Conservation (phyloP, 2,888 invertebrate genomes). For the Himalopsyche japonica region DNA sequence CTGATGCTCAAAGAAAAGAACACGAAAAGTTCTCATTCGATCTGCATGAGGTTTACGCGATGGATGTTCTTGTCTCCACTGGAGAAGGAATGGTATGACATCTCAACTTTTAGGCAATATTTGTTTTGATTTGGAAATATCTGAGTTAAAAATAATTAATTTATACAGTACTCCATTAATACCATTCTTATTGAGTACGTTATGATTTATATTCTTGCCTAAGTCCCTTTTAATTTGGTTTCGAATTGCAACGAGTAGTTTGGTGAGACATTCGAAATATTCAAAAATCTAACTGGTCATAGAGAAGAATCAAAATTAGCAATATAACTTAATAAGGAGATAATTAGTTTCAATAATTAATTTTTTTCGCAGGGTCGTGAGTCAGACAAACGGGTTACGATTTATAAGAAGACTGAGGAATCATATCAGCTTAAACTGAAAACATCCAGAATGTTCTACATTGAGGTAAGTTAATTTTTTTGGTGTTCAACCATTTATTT, state of each 20-base stretch:
- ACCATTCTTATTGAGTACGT: too few species aligned
- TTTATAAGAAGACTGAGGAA: constrained; percentile 98
- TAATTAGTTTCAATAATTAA: neutral
- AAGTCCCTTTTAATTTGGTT: too few species aligned
- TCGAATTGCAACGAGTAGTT: too few species aligned
- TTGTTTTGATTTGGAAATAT: too few species aligned
- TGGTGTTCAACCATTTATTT: neutral
- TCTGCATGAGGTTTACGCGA: constrained; percentile 95
- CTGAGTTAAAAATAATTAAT: too few species aligned
- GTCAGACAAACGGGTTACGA: constrained; percentile 92
- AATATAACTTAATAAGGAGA: too few species aligned
- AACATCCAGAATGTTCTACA: constrained; percentile 89
- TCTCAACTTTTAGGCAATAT: too few species aligned
- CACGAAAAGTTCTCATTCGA: constrained; percentile 96
- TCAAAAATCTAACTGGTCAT: too few species aligned
- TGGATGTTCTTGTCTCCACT: constrained; percentile 96
- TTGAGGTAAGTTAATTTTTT: constrained; percentile 61
- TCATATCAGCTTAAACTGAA: constrained; percentile 96
- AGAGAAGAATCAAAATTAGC: too few species aligned
- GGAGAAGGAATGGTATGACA: constrained; percentile 88
- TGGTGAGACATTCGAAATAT: too few species aligned
- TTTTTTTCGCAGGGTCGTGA: constrained; percentile 72
- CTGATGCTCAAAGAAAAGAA: constrained; percentile 94
- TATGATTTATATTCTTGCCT: too few species aligned
- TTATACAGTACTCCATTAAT: too few species aligned